Percentiles rank a stretch among this genome's conserved stretches.
Evolutionary conservation across 2,113 vertebrate species (phyloP).

Genomic region (Cottus gobio): DNA sequence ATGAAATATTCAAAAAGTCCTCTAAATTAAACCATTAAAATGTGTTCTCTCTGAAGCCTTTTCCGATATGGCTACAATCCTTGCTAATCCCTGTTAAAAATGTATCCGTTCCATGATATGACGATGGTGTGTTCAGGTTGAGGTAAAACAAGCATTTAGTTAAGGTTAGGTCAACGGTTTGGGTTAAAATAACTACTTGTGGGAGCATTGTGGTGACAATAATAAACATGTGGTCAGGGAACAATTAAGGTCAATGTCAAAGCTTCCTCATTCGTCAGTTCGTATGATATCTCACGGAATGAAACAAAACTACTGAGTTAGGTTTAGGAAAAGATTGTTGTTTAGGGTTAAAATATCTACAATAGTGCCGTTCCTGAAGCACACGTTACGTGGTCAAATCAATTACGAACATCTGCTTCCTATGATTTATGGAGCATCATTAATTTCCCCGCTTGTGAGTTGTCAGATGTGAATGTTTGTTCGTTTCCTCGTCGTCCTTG

Average conservation of each 20-base stretch:
- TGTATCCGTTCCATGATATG: background rate
- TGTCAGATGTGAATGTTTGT: background rate
- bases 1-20: background rate
- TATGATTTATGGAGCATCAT: too few species aligned
- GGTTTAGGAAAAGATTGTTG: too few species aligned
- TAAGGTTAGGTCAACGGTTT: background rate
- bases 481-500: background rate
- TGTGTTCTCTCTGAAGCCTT: background rate
- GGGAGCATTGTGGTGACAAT: background rate
- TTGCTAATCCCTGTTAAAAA: background rate
- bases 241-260: background rate
- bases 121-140: background rate
- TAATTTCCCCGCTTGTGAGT: background rate
- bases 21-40: background rate
- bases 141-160: background rate
- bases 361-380: too few species aligned
- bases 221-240: background rate
- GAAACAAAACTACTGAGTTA: too few species aligned
- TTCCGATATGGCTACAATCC: background rate
- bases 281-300: too few species aligned
- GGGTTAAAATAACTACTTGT: background rate
- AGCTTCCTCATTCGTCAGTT: background rate
- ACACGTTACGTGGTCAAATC: too few species aligned
- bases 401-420: too few species aligned
- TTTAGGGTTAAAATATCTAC: too few species aligned